Evolutionary conservation across 2,797 vertebrate species (phyloP).

Genomic region (Sciurus vulgaris): DNA sequence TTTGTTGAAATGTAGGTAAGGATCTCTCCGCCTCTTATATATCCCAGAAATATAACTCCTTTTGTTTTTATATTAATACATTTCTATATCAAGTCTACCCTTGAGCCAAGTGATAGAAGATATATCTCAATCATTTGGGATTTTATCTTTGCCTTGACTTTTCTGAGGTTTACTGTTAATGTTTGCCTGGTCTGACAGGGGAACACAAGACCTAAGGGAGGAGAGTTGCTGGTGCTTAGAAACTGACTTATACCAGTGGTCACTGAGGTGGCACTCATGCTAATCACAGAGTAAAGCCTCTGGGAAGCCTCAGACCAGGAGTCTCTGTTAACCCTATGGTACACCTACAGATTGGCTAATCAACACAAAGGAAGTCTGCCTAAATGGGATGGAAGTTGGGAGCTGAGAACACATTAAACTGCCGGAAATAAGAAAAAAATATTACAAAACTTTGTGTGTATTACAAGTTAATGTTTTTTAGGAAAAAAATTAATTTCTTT

Average conservation of each 20-base stretch:
- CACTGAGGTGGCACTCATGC: neutral
- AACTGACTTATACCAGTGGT: too few species aligned
- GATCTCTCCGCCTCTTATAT: neutral
- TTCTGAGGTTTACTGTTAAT: neutral
- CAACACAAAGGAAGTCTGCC: neutral
- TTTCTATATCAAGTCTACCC: neutral
- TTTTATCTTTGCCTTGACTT: neutral
- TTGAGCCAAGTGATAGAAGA: neutral
- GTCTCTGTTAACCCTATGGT: too few species aligned
- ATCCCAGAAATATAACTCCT: neutral
- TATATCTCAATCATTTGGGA: neutral
- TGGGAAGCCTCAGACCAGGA: too few species aligned
- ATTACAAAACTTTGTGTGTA: neutral
- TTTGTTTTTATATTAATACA: neutral
- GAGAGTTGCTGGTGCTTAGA: neutral
- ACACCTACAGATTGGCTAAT: neutral
- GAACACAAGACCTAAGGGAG: neutral
- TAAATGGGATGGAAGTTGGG: neutral
- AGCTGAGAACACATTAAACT: neutral
- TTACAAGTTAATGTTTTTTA: neutral
- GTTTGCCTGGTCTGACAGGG: neutral
- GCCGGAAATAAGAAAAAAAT: neutral
- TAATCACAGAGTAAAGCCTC: neutral
- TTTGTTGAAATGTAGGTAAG: neutral
- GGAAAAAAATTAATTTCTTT: neutral